Evolutionary conservation across 2,113 vertebrate genomes (phyloP).

Genomic region (Scortum barcoo): DNA sequence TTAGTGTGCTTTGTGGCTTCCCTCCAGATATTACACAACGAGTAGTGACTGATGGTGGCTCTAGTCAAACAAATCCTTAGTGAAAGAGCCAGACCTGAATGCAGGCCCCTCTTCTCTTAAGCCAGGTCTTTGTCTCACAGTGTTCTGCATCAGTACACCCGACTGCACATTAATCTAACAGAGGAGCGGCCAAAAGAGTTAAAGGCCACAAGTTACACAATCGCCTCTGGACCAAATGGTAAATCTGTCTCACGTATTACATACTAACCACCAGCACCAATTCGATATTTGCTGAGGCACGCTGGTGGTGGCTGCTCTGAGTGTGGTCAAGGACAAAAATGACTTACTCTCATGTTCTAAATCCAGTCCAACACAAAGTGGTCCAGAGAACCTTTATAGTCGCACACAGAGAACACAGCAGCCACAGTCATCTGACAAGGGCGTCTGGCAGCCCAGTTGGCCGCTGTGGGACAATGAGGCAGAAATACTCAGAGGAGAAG

Average conservation of each 20-base stretch:
- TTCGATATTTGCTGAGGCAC: slow-evolving; percentile 67
- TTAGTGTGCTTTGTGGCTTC: slow-evolving; percentile 46
- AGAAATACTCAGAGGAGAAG: slow-evolving; percentile 65
- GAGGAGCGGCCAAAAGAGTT: slow-evolving; percentile 35
- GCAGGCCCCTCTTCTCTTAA: slow-evolving; percentile 30
- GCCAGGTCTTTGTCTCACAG: slow-evolving; percentile 49
- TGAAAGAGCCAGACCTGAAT: slow-evolving; percentile 54
- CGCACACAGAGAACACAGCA: slow-evolving; percentile 43
- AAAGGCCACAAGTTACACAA: slow-evolving; percentile 34
- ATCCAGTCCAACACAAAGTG: slow-evolving; percentile 40
- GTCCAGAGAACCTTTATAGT: slow-evolving; percentile 35
- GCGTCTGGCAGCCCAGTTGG: slow-evolving; percentile 33
- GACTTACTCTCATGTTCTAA: slow-evolving; percentile 24
- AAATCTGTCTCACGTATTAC: slow-evolving; percentile 47
- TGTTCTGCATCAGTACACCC: slow-evolving; percentile 48
- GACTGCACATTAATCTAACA: slow-evolving; percentile 58
- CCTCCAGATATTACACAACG: slow-evolving; percentile 56
- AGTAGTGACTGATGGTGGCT: slow-evolving; percentile 66
- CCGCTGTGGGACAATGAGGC: slow-evolving; percentile 57
- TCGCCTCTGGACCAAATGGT: slow-evolving; percentile 51
- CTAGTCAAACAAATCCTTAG: slow-evolving; percentile 66
- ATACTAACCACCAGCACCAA: slow-evolving; percentile 8
- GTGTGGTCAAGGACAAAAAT: slow-evolving; percentile 69
- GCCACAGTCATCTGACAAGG: slow-evolving; percentile 51
- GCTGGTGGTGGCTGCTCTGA: slow-evolving; percentile 32